Conservation (phyloP, 1,140 invertebrate species). For the Diabrotica virgifera region DNA sequence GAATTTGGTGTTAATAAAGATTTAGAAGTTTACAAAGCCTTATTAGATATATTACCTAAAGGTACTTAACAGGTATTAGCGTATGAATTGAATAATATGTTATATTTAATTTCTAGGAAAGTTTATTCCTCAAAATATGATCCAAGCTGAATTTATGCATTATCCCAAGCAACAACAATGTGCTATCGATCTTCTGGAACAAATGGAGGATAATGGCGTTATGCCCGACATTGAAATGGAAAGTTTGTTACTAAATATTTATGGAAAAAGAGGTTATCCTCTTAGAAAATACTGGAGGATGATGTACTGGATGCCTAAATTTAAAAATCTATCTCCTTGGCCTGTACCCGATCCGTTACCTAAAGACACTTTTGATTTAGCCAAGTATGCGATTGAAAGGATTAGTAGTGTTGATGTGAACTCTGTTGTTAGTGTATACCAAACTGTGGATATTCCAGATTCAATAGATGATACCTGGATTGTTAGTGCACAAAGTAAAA, state of each 20-base stretch:
- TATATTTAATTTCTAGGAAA: slow-evolving; percentile 46
- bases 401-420: slow-evolving; percentile 84
- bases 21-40: slow-evolving; percentile 84
- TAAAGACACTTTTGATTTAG: slow-evolving; percentile 74
- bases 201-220: slow-evolving; percentile 90
- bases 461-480: slow-evolving; percentile 92
- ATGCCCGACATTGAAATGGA: slow-evolving; percentile 89
- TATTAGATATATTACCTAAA: slow-evolving; percentile 91
- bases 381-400: slow-evolving; percentile 78
- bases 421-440: slow-evolving; percentile 65
- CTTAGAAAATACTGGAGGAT: slow-evolving; percentile 84
- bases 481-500: slow-evolving; percentile 79
- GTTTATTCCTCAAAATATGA: slow-evolving; percentile 76
- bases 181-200: slow-evolving; percentile 77
- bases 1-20: slow-evolving; percentile 89
- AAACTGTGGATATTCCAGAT: slow-evolving; percentile 69
- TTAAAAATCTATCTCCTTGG: slow-evolving; percentile 89
- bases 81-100: neutral
- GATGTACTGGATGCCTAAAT: slow-evolving; percentile 99
- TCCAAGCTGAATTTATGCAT: slow-evolving; percentile 86
- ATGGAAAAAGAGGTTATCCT: slow-evolving; percentile 76
- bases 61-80: slow-evolving; percentile 48
- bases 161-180: slow-evolving; percentile 94
- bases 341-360: slow-evolving; percentile 73
- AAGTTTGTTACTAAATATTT: slow-evolving; percentile 75